Evolutionary conservation across 1,140 invertebrate genomes (phyloP).

Genomic region (Hypsibius dujardini): DNA sequence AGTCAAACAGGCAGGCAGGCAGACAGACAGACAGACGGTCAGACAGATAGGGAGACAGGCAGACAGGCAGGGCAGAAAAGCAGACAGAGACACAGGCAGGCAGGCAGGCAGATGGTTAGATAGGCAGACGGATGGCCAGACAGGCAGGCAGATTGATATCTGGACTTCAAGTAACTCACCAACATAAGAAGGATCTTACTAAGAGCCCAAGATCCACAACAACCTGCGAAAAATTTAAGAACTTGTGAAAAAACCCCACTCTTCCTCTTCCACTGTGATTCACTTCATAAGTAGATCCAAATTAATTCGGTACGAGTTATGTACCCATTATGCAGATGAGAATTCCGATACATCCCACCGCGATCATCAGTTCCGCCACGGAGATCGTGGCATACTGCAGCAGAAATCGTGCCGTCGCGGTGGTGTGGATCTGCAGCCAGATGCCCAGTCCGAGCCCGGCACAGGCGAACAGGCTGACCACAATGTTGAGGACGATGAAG

Average conservation of each 20-base stretch:
- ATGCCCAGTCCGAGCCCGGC: neutral
- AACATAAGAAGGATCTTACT: neutral
- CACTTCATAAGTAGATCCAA: no score
- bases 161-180: neutral
- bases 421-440: neutral
- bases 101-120: no score
- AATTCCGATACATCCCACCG: neutral
- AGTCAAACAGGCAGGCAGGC: no score
- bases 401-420: neutral
- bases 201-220: neutral
- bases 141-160: no score
- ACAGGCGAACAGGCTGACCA: neutral
- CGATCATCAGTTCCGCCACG: neutral
- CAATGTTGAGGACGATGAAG: conserved; percentile 7
- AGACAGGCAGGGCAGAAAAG: no score
- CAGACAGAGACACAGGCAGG: no score
- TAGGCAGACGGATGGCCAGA: no score
- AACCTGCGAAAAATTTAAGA: neutral
- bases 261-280: no score
- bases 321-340: conserved; percentile 1
- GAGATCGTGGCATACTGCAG: neutral
- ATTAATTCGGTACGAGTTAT: no score
- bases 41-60: no score
- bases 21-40: no score
- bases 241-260: no score